Conservation (phyloP, 1,140 invertebrate genomes). For the Pseudobourletiella spinata region DNA sequence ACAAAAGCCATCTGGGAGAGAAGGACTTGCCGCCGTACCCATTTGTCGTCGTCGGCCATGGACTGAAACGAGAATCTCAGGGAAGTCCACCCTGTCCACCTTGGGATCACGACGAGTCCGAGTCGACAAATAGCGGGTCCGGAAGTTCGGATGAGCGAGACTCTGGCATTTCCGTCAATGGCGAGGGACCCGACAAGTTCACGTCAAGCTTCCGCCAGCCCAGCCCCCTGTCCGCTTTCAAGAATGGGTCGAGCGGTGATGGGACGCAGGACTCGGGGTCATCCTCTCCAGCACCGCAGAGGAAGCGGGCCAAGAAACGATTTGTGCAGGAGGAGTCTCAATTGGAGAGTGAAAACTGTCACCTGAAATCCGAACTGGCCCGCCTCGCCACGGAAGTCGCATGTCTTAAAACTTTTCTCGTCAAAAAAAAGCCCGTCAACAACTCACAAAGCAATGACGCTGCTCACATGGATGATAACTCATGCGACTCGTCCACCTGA, state of each 20-base stretch:
- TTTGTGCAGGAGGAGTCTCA: slow-evolving; percentile 44
- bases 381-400: slow-evolving; percentile 67
- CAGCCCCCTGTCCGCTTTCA: slow-evolving; percentile 29
- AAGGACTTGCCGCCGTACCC: slow-evolving; percentile 67
- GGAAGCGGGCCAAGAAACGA: slow-evolving; percentile 40
- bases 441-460: background rate
- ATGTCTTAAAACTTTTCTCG: slow-evolving; percentile 33
- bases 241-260: slow-evolving; percentile 40
- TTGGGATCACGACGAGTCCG: slow-evolving; percentile 56
- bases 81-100: slow-evolving; percentile 57
- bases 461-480: slow-evolving; percentile 31
- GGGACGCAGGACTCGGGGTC: slow-evolving; percentile 55
- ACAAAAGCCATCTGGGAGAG: slow-evolving; percentile 82
- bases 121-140: slow-evolving; percentile 31
- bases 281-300: slow-evolving; percentile 35
- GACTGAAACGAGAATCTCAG: slow-evolving; percentile 57
- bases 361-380: slow-evolving; percentile 75
- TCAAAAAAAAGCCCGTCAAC: slow-evolving; percentile 23
- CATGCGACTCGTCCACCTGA: slow-evolving; percentile 27
- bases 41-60: slow-evolving; percentile 48
- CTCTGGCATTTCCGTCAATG: slow-evolving; percentile 66
- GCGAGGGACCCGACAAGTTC: slow-evolving; percentile 29
- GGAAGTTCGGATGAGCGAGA: slow-evolving; percentile 78
- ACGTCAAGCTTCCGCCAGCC: slow-evolving; percentile 22
- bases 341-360: slow-evolving; percentile 54